Evolutionary conservation across 2,797 vertebrate genomes (phyloP), one percentile per base, ranked within the genome.

Genomic region (Falco concolor): DNA sequence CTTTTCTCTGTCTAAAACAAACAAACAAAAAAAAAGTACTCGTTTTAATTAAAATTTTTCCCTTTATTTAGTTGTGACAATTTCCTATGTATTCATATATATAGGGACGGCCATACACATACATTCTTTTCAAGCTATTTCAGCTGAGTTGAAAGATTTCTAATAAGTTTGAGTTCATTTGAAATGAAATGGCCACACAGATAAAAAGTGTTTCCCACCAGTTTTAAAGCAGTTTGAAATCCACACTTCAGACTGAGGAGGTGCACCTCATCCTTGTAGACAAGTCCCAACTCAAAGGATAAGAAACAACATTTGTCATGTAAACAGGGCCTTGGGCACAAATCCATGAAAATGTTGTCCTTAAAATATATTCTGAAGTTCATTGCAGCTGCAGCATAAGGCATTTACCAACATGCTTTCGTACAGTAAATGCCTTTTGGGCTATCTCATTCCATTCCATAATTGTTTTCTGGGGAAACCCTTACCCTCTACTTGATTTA

Each of bases 401-500:
- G 69, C 57, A 76, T 78, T 96, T 97, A 85, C n/a, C 4, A 13
- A 96, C 85, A 94, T 19, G 13, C 59, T 89, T 97, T 86, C 90
- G 59, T 61, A 93, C 22, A 90, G 45, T 69, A 95, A 95, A 94
- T 92, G 89, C 87, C 88, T 97, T 97, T 97, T 53, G 86, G 81
- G 89, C 84, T 45, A n/a, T 75, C 59, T 86, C 82, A 95, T 95
- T 97, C 95, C 72, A 95, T 94, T 90, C 30, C 42, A 65, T 88
- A 97, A 97, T 93, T 94, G 72, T 89, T 96, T 88, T 94, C 78
- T 74, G 68, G 95, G 96, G 91, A 96, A 97, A 95, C 76, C 87
- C 90, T 96, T 96, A 84, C 88, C 85, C 86, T 97, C 90, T 95
- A n/a, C 64, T 92, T 97, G 96, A 97, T 98, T 97, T 97, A 97